Evolutionary conservation across 1,140 invertebrate genomes (phyloP).

Genomic region (Intoshia linei): DNA sequence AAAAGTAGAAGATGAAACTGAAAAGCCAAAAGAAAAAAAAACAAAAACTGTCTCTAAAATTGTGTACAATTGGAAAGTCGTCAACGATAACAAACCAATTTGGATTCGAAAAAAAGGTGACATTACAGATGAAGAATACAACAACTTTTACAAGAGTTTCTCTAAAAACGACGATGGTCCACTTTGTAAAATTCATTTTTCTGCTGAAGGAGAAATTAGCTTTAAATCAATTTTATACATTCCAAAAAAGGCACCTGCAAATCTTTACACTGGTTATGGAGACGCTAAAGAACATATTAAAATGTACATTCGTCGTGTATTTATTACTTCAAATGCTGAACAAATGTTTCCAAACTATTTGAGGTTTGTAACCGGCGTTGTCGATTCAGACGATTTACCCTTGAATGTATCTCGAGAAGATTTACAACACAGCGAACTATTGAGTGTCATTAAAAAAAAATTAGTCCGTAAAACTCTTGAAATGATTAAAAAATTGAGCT

Average conservation of each 20-base stretch:
- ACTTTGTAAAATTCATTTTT: conserved; percentile 59
- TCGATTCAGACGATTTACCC: conserved; percentile 87
- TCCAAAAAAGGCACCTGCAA: conserved; percentile 50
- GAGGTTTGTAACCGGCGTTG: conserved; percentile 64
- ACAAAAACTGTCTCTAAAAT: conserved; percentile 76
- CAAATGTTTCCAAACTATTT: conserved; percentile 97
- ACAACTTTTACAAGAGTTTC: conserved; percentile 63
- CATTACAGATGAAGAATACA: conserved; percentile 53
- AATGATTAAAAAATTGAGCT: conserved; percentile 80
- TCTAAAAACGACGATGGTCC: conserved; percentile 61
- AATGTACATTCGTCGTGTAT: conserved; percentile 71
- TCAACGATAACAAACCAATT: conserved; percentile 82
- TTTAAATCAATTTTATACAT: conserved; percentile 81
- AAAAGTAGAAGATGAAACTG: conserved; percentile 36
- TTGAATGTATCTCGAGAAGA: conserved; percentile 89
- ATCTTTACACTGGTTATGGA: conserved; percentile 71
- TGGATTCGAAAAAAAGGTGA: conserved; percentile 63
- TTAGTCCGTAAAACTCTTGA: conserved; percentile 74
- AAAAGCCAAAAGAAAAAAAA: conserved; percentile 34
- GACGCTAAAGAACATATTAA: conserved; percentile 32
- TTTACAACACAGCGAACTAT: conserved; percentile 71
- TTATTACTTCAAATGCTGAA: conserved; percentile 95
- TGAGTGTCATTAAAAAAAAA: conserved; percentile 97
- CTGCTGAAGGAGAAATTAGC: conserved; percentile 86
- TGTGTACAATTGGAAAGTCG: conserved; percentile 78